These are phyloP conservation scores for Ophion ventricosus DNA, from an alignment of 2,888 invertebrate species.

Conservation along the genomic window DNA sequence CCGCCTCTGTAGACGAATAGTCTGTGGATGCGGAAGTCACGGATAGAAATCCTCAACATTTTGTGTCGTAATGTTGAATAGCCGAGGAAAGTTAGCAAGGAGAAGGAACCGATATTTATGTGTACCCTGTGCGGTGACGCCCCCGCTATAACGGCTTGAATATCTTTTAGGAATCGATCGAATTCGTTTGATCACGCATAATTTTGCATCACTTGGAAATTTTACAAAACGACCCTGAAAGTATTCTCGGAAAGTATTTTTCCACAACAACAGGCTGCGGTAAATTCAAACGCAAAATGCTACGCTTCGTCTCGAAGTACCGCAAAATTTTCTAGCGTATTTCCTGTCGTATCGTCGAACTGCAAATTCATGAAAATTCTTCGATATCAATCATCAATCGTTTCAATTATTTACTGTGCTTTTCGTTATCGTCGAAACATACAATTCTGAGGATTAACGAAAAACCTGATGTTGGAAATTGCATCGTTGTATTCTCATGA, in stretches of 20 bases:
- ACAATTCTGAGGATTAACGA: too few relatives aligned
- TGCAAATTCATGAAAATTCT: too few relatives aligned
- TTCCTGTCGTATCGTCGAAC: background rate
- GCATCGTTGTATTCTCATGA: too few relatives aligned
- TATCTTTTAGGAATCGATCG: background rate
- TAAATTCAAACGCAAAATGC: background rate
- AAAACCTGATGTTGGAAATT: too few relatives aligned
- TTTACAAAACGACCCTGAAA: background rate
- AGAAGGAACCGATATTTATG: slow-evolving; percentile 13
- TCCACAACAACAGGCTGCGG: background rate
- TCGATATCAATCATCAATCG: too few relatives aligned
- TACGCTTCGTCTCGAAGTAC: too few relatives aligned
- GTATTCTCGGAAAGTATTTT: background rate
- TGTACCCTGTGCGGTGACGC: background rate
- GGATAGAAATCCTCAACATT: background rate
- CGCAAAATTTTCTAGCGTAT: background rate
- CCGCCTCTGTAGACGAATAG: slow-evolving; percentile 1
- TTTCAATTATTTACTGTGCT: background rate
- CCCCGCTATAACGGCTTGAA: background rate
- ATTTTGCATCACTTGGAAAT: background rate
- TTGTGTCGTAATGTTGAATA: slow-evolving; percentile 21
- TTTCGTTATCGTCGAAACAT: background rate
- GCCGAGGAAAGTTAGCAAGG: background rate
- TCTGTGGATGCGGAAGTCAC: slow-evolving; percentile 43
- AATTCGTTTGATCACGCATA: background rate